Evolutionary conservation across 2,888 invertebrate species (phyloP).

Genomic region (Ormyrus pomaceus): DNA sequence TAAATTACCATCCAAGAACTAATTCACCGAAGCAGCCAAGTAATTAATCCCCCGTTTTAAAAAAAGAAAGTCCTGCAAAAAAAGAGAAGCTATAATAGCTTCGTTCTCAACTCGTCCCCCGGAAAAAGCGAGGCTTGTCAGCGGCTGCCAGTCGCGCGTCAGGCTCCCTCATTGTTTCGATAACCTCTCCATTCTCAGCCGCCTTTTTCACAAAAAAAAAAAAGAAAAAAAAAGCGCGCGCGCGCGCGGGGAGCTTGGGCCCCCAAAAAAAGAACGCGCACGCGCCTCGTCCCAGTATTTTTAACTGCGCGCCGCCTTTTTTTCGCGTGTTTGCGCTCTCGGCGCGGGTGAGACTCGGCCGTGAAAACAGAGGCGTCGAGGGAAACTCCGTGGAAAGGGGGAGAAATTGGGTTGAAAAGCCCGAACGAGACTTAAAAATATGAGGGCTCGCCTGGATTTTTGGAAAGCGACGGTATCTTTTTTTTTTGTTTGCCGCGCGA

Average conservation of each 20-base stretch:
- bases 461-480: neutral
- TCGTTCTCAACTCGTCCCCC: too few species aligned
- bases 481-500: too few species aligned
- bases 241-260: neutral
- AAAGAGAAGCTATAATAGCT: neutral
- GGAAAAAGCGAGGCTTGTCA: conserved; percentile 44
- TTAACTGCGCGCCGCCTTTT: conserved; percentile 27
- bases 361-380: neutral
- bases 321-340: conserved; percentile 23
- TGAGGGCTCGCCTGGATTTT: conserved; percentile 10
- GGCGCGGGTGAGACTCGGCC: neutral
- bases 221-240: neutral
- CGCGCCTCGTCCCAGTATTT: conserved; percentile 29
- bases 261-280: conserved; percentile 3
- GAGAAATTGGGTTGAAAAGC: conserved; percentile 35
- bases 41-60: too few species aligned
- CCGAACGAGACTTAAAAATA: conserved; percentile 11
- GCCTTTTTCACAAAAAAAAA: neutral
- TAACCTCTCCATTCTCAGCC: conserved; percentile 2
- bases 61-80: neutral
- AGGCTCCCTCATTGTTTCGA: conserved; percentile 42
- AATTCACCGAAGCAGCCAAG: too few species aligned
- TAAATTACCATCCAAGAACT: too few species aligned
- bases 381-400: neutral
- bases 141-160: conserved; percentile 37